A percentile compares a stretch with the other conserved stretches of the same genome.
Evolutionary conservation across 2,113 vertebrate genomes (phyloP).

Genomic region (Pangasianodon gigas): DNA sequence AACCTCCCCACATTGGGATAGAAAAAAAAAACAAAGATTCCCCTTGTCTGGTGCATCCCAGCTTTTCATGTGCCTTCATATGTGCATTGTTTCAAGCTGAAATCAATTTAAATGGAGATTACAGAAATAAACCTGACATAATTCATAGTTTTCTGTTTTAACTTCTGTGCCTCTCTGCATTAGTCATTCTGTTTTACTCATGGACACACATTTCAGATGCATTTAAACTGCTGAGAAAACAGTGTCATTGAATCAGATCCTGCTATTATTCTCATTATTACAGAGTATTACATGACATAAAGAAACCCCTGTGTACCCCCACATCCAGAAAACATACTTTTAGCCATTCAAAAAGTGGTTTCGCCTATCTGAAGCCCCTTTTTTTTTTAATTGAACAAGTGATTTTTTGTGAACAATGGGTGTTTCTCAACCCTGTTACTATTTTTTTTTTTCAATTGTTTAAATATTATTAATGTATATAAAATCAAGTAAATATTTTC

Average conservation of each 20-base stretch:
- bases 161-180: conserved; percentile 39
- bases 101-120: conserved; percentile 73
- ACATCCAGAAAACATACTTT: too few species aligned
- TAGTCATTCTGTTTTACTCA: background rate
- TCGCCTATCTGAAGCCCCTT: fast-evolving
- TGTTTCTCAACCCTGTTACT: too few species aligned
- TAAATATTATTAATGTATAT: too few species aligned
- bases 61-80: conserved; percentile 88
- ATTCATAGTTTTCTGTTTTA: conserved; percentile 55
- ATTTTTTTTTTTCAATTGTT: too few species aligned
- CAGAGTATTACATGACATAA: background rate
- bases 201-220: background rate
- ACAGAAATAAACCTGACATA: conserved; percentile 77
- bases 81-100: conserved; percentile 68
- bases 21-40: conserved; percentile 2
- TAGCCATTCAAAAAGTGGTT: too few species aligned
- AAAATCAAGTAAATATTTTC: too few species aligned
- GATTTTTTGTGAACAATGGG: too few species aligned
- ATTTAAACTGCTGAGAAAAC: background rate
- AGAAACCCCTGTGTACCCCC: background rate
- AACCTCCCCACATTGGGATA: conserved; percentile 22
- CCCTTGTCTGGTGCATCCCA: conserved; percentile 65
- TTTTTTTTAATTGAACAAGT: too few species aligned
- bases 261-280: background rate
- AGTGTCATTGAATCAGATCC: background rate